Base-by-base conservation (phyloP, 2,888 invertebrate species). In the Lasioglossum zephyrum region DNA sequence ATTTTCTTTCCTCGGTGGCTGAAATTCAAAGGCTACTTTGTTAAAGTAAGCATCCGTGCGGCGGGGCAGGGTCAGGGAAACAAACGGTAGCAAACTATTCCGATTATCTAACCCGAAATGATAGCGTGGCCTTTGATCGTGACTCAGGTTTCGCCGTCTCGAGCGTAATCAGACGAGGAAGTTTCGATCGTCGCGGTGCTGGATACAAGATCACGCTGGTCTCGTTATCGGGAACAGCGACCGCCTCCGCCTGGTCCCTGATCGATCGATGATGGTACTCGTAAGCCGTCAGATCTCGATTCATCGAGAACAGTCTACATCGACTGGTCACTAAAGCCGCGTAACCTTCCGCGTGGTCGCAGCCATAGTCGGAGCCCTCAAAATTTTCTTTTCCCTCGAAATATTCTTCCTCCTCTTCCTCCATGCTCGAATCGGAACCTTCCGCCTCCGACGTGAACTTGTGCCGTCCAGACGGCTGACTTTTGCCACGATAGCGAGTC, bases 261-360 rank as follows among this genome's bases (percentile, higher is more conserved):
- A 73, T 82, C 70, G 92, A 92, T 85, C 91, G 92, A 88, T 92
- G 91, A 77, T 92, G 88, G 79, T 94, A 94, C 90, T 94, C 94
- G 87, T 90, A 90, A 78, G 91, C 93, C 11, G 91, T 89, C 57
- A 92, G 89, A 84, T 94, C 88, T 44, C 93, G 91, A 79, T 91
- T 91, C 82, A 94, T 87, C 74, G 94, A 90, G 73, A 94, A 94
- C 77, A 94, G 89, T 91, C 94, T 90, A 77, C 83, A 92, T 69
- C 78, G 63, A 74, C 49, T 53, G 39, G 57, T 53, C 22, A 39
- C 77, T 47, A 2, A 13, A 16, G n/a, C n/a, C 66, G 63, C 39
- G 18, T 60, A 16, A 1, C 73, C 77, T 16, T 13, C 49, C 18
- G 76, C 60, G 31, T 88, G 85, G 53, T 75, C 63, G 74, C 85